Conservation (phyloP, 2,113 vertebrate genomes). For the Mobula birostris region DNA sequence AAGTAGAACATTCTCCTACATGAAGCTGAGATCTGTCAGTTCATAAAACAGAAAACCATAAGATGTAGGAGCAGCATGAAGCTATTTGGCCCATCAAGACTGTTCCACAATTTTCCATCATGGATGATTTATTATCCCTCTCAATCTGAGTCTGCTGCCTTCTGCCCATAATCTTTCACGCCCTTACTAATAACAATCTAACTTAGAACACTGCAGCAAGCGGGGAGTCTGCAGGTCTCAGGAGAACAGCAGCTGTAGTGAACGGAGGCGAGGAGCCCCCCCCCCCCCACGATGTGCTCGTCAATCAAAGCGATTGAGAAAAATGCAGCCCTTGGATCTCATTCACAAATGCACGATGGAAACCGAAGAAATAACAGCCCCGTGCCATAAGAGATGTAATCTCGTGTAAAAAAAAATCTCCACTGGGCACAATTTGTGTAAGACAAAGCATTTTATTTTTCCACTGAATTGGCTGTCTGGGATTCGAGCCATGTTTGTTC, state of each 20-base stretch:
- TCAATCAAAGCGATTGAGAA: background rate
- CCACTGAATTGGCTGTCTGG: constrained; percentile 19
- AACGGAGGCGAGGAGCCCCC: background rate
- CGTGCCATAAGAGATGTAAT: constrained; percentile 1
- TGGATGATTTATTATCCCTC: too few relatives aligned
- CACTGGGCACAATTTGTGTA: constrained; percentile 22
- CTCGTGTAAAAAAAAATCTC: background rate
- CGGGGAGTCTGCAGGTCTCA: background rate
- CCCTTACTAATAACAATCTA: too few relatives aligned
- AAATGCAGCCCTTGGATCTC: background rate
- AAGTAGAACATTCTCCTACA: too few relatives aligned
- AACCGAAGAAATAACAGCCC: background rate
- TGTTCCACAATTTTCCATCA: too few relatives aligned
- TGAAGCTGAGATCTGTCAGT: too few relatives aligned
- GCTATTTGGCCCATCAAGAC: too few relatives aligned
- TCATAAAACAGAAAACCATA: too few relatives aligned
- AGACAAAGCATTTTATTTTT: constrained; percentile 32
- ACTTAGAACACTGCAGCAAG: too few relatives aligned
- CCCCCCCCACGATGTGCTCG: background rate
- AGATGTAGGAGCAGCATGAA: too few relatives aligned
- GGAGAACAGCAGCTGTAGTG: background rate
- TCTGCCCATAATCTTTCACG: too few relatives aligned
- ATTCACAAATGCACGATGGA: background rate
- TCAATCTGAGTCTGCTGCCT: too few relatives aligned
- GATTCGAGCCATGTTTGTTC: constrained; percentile 23